A percentile compares a stretch with the other conserved stretches of the same genome.
Conservation (phyloP, 2,113 vertebrate genomes). For the Oxyruncus cristatus region DNA sequence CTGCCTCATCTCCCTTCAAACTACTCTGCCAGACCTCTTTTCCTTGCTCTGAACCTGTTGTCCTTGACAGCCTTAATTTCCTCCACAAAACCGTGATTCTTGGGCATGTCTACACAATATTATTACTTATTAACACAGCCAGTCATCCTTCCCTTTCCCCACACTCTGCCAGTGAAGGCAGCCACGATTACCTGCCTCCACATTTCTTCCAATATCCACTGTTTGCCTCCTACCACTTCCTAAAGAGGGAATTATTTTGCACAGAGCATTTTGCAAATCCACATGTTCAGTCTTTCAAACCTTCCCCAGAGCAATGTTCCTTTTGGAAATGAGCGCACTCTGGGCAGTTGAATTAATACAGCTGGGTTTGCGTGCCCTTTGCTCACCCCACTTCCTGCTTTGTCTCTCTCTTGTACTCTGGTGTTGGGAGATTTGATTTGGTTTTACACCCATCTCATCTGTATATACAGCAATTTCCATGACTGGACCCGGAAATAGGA, state of each 20-base stretch:
- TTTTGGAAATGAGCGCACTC: neutral
- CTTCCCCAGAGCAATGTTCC: neutral
- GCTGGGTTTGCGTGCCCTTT: neutral
- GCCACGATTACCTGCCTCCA: neutral
- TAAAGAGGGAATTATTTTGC: neutral
- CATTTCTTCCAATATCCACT: neutral
- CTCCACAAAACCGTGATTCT: neutral
- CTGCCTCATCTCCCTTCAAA: neutral
- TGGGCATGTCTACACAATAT: neutral
- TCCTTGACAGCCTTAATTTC: neutral
- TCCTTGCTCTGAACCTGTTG: neutral
- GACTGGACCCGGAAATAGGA: neutral
- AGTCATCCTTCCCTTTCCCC: neutral
- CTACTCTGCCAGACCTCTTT: neutral
- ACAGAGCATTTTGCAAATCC: neutral
- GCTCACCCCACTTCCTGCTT: neutral
- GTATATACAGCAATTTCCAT: neutral
- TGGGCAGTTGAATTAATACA: neutral
- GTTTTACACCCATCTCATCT: neutral
- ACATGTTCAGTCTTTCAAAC: neutral
- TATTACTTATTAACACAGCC: neutral
- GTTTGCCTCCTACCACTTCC: neutral
- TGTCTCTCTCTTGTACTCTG: neutral
- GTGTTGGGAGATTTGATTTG: neutral
- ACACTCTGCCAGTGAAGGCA: neutral